A percentile compares a stretch with the other conserved stretches of the same genome.
Conservation (phyloP, 2,113 vertebrate genomes). For the Benitochromis conjunctus region DNA sequence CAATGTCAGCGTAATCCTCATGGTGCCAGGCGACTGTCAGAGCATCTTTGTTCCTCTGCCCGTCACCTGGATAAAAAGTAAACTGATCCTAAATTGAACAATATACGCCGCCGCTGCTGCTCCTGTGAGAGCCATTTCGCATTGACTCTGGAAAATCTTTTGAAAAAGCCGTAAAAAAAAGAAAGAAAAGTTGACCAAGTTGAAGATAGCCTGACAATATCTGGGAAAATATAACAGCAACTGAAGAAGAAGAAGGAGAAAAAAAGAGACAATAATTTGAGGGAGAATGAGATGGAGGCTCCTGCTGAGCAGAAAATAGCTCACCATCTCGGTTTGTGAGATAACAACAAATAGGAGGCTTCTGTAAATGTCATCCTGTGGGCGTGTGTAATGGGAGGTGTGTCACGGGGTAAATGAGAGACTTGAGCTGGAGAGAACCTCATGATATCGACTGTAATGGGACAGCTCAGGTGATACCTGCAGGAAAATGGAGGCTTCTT, state of each 20-base stretch:
- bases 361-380: conserved; percentile 42
- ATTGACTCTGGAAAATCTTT: not conserved
- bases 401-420: conserved; percentile 18
- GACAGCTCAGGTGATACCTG: not conserved
- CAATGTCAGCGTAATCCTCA: not conserved
- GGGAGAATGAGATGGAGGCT: conserved; percentile 7
- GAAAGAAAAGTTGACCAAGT: not conserved
- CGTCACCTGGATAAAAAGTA: conserved; percentile 5
- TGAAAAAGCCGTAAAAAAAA: not conserved
- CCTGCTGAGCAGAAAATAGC: conserved; percentile 33
- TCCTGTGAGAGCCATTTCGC: not conserved
- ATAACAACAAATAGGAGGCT: conserved; percentile 22
- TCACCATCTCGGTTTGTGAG: conserved; percentile 13
- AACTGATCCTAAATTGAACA: not conserved
- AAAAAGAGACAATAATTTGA: not conserved
- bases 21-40: not conserved
- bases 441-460: conserved; percentile 12
- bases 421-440: conserved; percentile 6
- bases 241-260: not conserved
- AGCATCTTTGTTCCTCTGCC: not conserved
- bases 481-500: not conserved
- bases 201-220: not conserved
- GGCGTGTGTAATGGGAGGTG: conserved; percentile 11
- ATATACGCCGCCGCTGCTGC: not conserved
- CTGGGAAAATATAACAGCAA: not conserved